These are phyloP conservation scores for Papilio polyxenes DNA, from an alignment of 1,140 invertebrate species.

Conservation along the genomic window DNA sequence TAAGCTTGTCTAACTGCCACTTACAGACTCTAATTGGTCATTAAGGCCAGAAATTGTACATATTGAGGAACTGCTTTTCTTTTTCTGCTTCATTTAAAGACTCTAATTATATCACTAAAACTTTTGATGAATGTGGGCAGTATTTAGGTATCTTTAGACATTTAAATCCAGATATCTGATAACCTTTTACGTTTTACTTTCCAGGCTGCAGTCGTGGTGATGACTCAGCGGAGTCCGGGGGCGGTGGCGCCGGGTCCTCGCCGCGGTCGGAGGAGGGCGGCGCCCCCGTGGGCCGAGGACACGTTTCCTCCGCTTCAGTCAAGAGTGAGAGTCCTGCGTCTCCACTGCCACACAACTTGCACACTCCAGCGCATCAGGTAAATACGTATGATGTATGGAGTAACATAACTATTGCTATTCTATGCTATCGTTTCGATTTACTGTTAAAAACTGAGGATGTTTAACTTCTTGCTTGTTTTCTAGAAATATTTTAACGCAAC, in stretches of 20 bases:
- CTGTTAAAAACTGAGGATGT: too few species aligned
- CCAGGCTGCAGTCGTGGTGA: conserved; percentile 81
- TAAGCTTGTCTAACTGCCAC: too few species aligned
- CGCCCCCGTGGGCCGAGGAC: conserved; percentile 80
- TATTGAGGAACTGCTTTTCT: too few species aligned
- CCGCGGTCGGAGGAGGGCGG: conserved; percentile 91
- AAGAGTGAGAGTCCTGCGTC: conserved; percentile 87
- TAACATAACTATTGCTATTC: background rate
- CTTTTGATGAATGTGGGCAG: too few species aligned
- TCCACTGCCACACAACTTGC: conserved; percentile 63
- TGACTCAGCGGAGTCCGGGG: conserved; percentile 81
- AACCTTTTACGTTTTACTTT: conserved; percentile 28
- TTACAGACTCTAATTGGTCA: too few species aligned
- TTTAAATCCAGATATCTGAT: background rate
- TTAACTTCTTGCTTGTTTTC: too few species aligned
- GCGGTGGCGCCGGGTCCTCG: conserved; percentile 86
- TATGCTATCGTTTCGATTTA: too few species aligned
- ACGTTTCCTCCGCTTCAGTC: conserved; percentile 93
- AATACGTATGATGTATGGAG: background rate
- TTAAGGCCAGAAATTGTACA: too few species aligned
- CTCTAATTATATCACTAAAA: too few species aligned
- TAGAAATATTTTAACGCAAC: too few species aligned
- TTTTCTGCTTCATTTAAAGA: too few species aligned
- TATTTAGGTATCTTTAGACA: too few species aligned
- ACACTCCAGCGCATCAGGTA: conserved; percentile 73